Evolutionary conservation across 2,888 invertebrate genomes (phyloP), one percentile per base, ranked within the genome.

Genomic region (Muscina levida): DNA sequence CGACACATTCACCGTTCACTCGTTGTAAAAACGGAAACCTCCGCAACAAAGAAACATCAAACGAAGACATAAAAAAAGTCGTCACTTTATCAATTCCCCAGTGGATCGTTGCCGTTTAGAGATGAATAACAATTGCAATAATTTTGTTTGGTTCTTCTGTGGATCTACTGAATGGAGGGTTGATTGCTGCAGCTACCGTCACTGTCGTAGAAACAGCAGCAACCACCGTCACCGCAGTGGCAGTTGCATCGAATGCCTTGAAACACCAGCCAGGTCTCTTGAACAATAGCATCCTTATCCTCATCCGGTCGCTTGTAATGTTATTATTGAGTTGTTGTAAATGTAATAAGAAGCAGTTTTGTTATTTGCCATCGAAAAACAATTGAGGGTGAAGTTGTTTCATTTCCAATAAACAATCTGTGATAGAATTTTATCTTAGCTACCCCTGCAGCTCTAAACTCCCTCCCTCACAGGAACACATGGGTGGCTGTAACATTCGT

Each of bases 261-360:
- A 15, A 3, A 8, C 31, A 31, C 31, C 67, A 62, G 24, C 37
- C 65, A 44, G 59, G 73, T 5, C 31, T 31, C 31, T 31, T 46
- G 37, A 68, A 71, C 65, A 62, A 65, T 67, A 71, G 73, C 59
- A 56, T 81, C 48, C 73, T 80, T 81, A 81, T 79, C 72, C 22
- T 70, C 53, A 79, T 70, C 53, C 74, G 82, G 80, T 78, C 65
- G 80, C 80, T 83, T 83, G 83, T 83, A 80, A 86, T 84, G 86
- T 87, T 85, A 85, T 87, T 87, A 87, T 87, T 87, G 87, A 85
- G 85, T 87, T 26, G 74, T 79, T 79, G 59, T 65, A 48, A 59
- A 37, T 68, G 75, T 31, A 48, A 39, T 72, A 51, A 57, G 44
- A 73, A 57, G 37, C 70, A 37, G 11, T 75, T 72, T 46, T 15